phyloP scores from a whole-genome alignment of 2,797 vertebrate genomes.

The Falco berigora region DNA sequence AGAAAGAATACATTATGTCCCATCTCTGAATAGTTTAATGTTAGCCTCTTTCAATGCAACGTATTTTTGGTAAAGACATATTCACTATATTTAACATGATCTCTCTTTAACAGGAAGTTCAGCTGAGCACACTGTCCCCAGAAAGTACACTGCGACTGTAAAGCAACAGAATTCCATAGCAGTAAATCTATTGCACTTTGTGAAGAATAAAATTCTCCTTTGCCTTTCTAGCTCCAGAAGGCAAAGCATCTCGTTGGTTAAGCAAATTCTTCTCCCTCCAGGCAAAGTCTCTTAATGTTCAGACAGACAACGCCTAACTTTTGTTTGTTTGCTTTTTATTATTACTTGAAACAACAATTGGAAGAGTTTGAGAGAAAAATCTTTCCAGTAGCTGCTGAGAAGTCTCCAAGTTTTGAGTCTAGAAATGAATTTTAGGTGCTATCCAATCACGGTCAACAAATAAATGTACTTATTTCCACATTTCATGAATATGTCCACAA shows the following conservation, averaged over 20 bases:
- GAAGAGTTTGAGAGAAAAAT: conserved; percentile 79
- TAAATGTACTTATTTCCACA: conserved; percentile 85
- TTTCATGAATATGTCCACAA: conserved; percentile 78
- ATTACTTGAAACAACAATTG: conserved; percentile 73
- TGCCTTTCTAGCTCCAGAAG: conserved; percentile 69
- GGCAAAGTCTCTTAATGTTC: conserved; percentile 64
- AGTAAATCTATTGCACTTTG: conserved; percentile 83
- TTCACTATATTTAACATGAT: conserved; percentile 73
- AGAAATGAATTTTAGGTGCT: conserved; percentile 77
- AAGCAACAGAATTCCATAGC: conserved; percentile 77
- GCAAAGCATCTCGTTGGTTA: conserved; percentile 64
- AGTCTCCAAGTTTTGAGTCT: conserved; percentile 77
- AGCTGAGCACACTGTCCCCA: conserved; percentile 76
- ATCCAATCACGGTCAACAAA: conserved; percentile 75
- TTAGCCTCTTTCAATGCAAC: conserved; percentile 73
- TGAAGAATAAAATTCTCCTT: conserved; percentile 78
- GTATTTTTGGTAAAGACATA: conserved; percentile 86
- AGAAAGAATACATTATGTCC: conserved; percentile 73
- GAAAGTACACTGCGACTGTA: conserved; percentile 72
- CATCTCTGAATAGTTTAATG: conserved; percentile 71
- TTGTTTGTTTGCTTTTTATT: conserved; percentile 60
- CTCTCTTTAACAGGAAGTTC: conserved; percentile 72
- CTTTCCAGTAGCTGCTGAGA: conserved; percentile 80
- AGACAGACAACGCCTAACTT: conserved; percentile 76
- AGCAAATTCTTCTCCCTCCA: conserved; percentile 66